Evolutionary conservation across 2,888 invertebrate genomes (phyloP), one percentile per base, ranked within the genome.

Genomic region (Andrena flavipes): DNA sequence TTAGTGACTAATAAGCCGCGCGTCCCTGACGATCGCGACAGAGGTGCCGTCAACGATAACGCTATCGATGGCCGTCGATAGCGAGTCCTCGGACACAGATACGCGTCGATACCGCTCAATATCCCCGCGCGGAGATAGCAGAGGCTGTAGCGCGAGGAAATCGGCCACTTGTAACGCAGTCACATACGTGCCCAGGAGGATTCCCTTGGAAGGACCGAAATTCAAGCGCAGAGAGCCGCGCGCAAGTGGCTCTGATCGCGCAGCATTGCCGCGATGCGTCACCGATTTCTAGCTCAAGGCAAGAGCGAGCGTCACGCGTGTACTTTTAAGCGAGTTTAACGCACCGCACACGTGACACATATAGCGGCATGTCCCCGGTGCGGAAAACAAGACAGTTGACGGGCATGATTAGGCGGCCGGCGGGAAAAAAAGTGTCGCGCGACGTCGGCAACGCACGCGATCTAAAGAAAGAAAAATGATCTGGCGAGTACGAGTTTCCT

Each of bases 211-310:
- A 60, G 70, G 60, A 29, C 42, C 48, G 48, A 20, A 35, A 26
- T 56, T 42, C 2, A 69, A 29, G n/a, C 20, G 33, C 62, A 20
- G 20, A 70, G n/a, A 42, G 30, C 48, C 48, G 48, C 35, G 59
- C 0, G 60, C 20, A 42, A 42, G 68, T 42, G 68, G 20, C 23
- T 56, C 54, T n/a, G 30, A 67, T 49, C 68, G 56, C 16, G 70
- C 48, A 30, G 62, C 33, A 35, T 62, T 29, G n/a, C 59, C 29
- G 42, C 29, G 42, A 59, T 70, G 70, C 70, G 70, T 70, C 70
- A 70, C 33, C 59, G 29, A 70, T 70, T 70, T 70, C 70, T 70
- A 70, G 70, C 70, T 70, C 70, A 70, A 70, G 70, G 70, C 48
- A 48, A 69, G 4, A 13, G 8, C 35, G 5, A 56, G 10, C 49